Conservation (phyloP, 2,113 vertebrate genomes). For the Rhegmatorhina hoffmannsi region DNA sequence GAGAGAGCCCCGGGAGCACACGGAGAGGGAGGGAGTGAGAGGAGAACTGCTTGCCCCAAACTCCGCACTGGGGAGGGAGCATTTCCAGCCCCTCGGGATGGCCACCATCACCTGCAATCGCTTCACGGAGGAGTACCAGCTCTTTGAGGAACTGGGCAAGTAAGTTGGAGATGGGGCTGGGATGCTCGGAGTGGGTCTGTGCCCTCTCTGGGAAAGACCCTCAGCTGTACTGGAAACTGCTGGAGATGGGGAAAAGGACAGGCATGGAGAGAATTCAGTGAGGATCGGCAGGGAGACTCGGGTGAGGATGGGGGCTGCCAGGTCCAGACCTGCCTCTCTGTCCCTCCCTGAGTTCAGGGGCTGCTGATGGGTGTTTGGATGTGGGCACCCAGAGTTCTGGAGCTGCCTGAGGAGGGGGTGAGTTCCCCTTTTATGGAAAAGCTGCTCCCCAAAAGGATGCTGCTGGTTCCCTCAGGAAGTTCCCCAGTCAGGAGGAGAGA, state of each 20-base stretch:
- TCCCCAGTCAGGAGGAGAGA: not conserved
- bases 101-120: conserved; percentile 92
- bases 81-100: conserved; percentile 76
- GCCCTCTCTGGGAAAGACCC: not conserved
- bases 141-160: conserved; percentile 93
- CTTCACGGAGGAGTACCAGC: conserved; percentile 92
- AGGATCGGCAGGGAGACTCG: accelerated
- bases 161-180: conserved; percentile 75
- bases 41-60: conserved; percentile 57
- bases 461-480: not conserved
- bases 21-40: conserved; percentile 50
- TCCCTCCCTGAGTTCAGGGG: not conserved
- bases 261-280: accelerated
- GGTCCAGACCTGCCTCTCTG: not conserved
- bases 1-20: conserved; percentile 69
- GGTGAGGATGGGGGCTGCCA: not conserved
- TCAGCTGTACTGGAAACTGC: not conserved
- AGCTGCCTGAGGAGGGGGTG: not conserved
- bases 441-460: not conserved
- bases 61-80: conserved; percentile 49
- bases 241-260: not conserved
- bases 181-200: not conserved
- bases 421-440: not conserved
- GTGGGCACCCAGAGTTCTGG: not conserved
- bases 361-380: not conserved